phyloP scores from a whole-genome alignment of 2,888 invertebrate genomes.

The Exocentrus adspersus region DNA sequence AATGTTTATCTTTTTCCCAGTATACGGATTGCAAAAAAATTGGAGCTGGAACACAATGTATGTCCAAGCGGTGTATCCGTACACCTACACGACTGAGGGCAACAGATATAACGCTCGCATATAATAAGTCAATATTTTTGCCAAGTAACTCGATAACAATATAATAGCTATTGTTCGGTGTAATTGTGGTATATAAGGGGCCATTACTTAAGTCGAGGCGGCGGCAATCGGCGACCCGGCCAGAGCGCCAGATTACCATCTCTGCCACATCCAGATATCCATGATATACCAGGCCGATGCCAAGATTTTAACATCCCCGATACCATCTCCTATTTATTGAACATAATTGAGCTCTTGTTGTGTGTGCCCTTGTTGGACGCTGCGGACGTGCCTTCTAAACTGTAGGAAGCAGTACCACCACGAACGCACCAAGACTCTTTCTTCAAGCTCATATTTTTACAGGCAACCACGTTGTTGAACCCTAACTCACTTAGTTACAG shows the following conservation, averaged over 20 bases:
- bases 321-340: constrained; percentile 60
- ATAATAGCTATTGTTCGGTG: constrained; percentile 64
- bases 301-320: constrained; percentile 54
- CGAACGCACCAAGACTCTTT: background rate
- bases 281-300: constrained; percentile 54
- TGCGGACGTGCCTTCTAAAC: constrained; percentile 32
- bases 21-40: background rate
- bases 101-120: constrained; percentile 50
- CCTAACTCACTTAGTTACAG: too few species aligned
- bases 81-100: constrained; percentile 52
- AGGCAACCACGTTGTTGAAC: too few species aligned
- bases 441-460: background rate
- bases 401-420: background rate
- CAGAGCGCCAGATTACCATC: constrained; percentile 57
- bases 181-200: constrained; percentile 63
- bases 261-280: constrained; percentile 56
- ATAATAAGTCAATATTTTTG: constrained; percentile 64
- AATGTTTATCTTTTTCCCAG: background rate
- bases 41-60: constrained; percentile 36
- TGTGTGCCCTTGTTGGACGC: constrained; percentile 38
- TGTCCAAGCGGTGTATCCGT: constrained; percentile 45
- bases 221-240: constrained; percentile 47
- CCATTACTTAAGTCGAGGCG: constrained; percentile 59
- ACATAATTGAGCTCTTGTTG: constrained; percentile 61
- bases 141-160: constrained; percentile 62